Evolutionary conservation across 2,797 vertebrate genomes (phyloP).

Genomic region (Oreonectes daqikongensis): DNA sequence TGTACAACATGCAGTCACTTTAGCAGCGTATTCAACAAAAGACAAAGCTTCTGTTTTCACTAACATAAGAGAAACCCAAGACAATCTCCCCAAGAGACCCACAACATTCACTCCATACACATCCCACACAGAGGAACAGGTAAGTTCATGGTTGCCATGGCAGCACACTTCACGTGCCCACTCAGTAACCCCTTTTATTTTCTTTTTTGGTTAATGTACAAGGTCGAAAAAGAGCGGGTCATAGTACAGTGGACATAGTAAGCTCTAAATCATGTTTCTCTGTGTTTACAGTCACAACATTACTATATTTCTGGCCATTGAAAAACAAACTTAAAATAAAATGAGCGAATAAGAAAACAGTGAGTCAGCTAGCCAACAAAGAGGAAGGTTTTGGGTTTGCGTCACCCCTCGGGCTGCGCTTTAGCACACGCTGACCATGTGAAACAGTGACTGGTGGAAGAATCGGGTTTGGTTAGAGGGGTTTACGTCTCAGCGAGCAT

Average conservation of each 20-base stretch:
- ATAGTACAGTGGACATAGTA: slow-evolving; percentile 40
- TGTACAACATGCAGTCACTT: no score
- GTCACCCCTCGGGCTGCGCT: slow-evolving; percentile 3
- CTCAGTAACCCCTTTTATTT: slow-evolving; percentile 54
- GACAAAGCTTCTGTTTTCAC: background rate
- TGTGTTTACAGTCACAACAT: background rate
- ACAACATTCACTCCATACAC: slow-evolving; percentile 60
- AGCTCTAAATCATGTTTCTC: background rate
- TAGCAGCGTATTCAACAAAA: background rate
- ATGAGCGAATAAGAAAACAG: background rate
- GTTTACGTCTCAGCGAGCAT: slow-evolving; percentile 24
- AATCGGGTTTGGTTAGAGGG: slow-evolving; percentile 22
- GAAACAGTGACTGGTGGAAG: slow-evolving; percentile 22
- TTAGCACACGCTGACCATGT: background rate
- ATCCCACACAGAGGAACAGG: slow-evolving; percentile 61
- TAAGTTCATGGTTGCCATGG: slow-evolving; percentile 72
- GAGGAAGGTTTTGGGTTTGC: background rate
- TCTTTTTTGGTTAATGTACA: slow-evolving; percentile 40
- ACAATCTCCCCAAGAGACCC: slow-evolving; percentile 49
- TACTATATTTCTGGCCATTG: slow-evolving; percentile 28
- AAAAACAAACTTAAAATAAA: background rate
- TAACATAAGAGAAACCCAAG: slow-evolving; percentile 32
- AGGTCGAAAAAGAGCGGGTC: slow-evolving; percentile 30
- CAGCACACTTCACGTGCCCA: slow-evolving; percentile 62
- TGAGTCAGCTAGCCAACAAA: background rate